These are phyloP conservation scores for Meda fulgida DNA, from an alignment of 2,797 vertebrate genomes.

Conservation along the genomic window DNA sequence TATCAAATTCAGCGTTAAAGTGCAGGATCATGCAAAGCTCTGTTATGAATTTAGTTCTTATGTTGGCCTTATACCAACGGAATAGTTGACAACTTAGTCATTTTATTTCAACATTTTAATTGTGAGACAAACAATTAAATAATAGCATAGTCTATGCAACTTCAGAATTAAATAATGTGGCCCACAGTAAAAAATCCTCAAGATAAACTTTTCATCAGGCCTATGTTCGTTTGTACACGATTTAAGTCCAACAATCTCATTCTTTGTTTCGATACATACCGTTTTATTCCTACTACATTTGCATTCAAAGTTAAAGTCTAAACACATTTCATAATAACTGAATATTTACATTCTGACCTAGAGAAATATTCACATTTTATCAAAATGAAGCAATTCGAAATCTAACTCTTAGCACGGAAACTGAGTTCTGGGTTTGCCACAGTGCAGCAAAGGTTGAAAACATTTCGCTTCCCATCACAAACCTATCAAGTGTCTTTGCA, in stretches of 20 bases:
- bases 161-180: conserved; percentile 40
- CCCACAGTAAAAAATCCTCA: conserved; percentile 71
- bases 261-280: conserved; percentile 42
- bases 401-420: conserved; percentile 22
- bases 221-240: conserved; percentile 23
- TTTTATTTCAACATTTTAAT: conserved; percentile 56
- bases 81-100: conserved; percentile 1
- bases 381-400: conserved; percentile 59
- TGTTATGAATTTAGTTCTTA: not conserved
- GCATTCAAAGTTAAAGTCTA: conserved; percentile 75
- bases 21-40: not conserved
- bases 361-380: conserved; percentile 74
- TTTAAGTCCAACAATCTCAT: conserved; percentile 32
- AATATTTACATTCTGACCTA: conserved; percentile 66
- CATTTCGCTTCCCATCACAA: conserved; percentile 25
- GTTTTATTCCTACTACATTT: conserved; percentile 65
- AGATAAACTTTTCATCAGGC: conserved; percentile 60
- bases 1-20: not conserved
- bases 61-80: not conserved
- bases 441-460: conserved; percentile 28
- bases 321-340: conserved; percentile 73
- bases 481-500: conserved; percentile 18
- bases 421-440: conserved; percentile 9
- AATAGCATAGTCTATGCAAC: conserved; percentile 38
- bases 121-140: conserved; percentile 54